These are phyloP conservation scores for Lepidochitona cinerea DNA, from an alignment of 2,888 invertebrate genomes.

Conservation along the genomic window DNA sequence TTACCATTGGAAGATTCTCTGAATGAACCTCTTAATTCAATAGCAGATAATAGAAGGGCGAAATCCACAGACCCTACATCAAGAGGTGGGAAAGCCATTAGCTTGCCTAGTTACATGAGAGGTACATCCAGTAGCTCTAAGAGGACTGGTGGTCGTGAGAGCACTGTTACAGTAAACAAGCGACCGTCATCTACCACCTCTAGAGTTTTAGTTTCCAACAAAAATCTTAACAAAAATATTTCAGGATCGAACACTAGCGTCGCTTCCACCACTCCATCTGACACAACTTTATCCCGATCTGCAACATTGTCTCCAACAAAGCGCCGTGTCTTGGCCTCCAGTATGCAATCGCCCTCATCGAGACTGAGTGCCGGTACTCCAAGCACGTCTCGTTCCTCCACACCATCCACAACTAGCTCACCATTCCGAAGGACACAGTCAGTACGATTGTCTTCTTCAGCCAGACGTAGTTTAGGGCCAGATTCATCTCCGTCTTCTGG, in stretches of 20 bases:
- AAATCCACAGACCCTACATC: neutral
- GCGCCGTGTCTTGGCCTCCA: neutral
- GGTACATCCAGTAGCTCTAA: slow-evolving; percentile 48
- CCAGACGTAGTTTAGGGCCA: slow-evolving; percentile 7
- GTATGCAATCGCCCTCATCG: neutral
- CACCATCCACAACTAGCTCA: neutral
- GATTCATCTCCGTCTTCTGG: slow-evolving; percentile 12
- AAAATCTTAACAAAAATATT: neutral
- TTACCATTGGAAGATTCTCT: neutral
- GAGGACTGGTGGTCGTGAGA: slow-evolving; percentile 13
- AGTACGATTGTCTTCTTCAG: slow-evolving; percentile 28
- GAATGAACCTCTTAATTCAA: neutral
- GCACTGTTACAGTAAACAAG: slow-evolving; percentile 3
- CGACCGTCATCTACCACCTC: neutral
- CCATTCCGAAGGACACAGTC: slow-evolving; percentile 35
- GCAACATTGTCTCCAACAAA: neutral
- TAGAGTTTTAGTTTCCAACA: neutral
- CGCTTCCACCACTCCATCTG: neutral
- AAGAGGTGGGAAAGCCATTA: neutral
- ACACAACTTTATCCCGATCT: neutral
- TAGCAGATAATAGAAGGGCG: neutral
- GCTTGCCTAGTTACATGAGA: slow-evolving; percentile 56
- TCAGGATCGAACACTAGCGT: neutral
- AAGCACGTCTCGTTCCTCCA: neutral
- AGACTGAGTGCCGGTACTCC: neutral